Evolutionary conservation across 2,113 vertebrate species (phyloP), one percentile per base, ranked within the genome.

Genomic region (Corvus cornix): DNA sequence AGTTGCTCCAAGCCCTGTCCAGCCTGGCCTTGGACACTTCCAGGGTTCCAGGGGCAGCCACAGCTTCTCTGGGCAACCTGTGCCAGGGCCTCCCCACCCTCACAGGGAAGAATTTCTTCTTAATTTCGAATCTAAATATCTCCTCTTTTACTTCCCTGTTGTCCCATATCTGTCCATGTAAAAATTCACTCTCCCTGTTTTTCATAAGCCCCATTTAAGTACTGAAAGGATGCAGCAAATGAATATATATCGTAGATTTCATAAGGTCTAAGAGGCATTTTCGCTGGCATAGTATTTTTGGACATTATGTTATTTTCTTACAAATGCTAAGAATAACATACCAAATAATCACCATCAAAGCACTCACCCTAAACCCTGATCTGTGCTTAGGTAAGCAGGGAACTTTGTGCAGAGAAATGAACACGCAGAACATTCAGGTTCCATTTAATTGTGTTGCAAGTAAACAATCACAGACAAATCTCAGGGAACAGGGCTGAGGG

Each of bases 1-100:
- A 14, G 12, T 1, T 55, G 17, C 17, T 43, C 31, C 53, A 55
- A 41, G 2, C 0, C 24, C n/a, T 0, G 0, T 62, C 53, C 49
- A 63, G 0, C 35, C 41, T 49, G 48, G 7, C 6, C 31, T 63
- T 84, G 63, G 7, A 8, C 31, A 69, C 26, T 84, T 33, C 22
- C 49, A 77, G 41, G n/a, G 35, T 33, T 69, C 27, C 44, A 60
- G 41, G 12, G 15, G 15, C 26, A 63, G 15, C 14, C 26, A 55
- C 48, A 83, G 10, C 55, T 62, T 11, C 79, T 56, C 48, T 48
- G 63, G 14, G 11, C 4, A 48, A 0, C 9, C 33, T 83, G 1
- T 35, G 2, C 48, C n/a, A 69, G 3, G 17, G 12, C 35, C 8
- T 69, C 7, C 0, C 2, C 41, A 43, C 5, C 18, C 31, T 55